Conservation (phyloP, 2,888 invertebrate genomes). For the Scaeva pyrastri region DNA sequence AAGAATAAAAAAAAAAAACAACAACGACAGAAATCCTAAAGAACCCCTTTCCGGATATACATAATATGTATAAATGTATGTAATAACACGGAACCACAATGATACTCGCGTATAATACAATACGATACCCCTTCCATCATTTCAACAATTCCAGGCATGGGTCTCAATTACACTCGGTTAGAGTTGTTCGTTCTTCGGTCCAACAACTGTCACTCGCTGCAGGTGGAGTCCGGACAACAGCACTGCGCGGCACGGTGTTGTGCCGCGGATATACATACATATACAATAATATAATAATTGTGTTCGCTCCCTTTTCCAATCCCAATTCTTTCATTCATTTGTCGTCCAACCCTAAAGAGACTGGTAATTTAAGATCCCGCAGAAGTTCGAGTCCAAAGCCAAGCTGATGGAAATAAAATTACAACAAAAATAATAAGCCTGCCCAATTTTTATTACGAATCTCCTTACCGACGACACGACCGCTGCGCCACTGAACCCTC, state of each 20-base stretch:
- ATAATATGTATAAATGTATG: too few species aligned
- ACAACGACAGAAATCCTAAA: background rate
- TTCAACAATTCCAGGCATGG: conserved; percentile 33
- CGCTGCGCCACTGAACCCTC: conserved; percentile 7
- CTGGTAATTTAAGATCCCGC: conserved; percentile 62
- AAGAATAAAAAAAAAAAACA: conserved; percentile 6
- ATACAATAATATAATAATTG: conserved; percentile 36
- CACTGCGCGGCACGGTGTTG: too few species aligned
- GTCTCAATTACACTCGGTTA: conserved; percentile 66
- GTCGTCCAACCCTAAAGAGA: conserved; percentile 55
- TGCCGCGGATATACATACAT: too few species aligned
- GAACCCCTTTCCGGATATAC: conserved; percentile 64
- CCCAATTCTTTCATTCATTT: conserved; percentile 61
- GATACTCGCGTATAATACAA: conserved; percentile 5
- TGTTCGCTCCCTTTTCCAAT: conserved; percentile 58
- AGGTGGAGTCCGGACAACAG: conserved; percentile 66
- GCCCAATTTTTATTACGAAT: conserved; percentile 47
- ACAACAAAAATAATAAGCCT: conserved; percentile 26
- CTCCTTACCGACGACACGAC: background rate
- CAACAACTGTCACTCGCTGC: conserved; percentile 73
- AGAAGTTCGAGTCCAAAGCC: background rate
- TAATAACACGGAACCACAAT: conserved; percentile 51
- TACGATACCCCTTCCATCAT: background rate
- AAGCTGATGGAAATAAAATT: background rate
- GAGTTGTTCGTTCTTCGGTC: conserved; percentile 9